A percentile compares a stretch with the other conserved stretches of the same genome.
phyloP scores from a whole-genome alignment of 2,113 vertebrate species.

The Anthoscopus minutus region DNA sequence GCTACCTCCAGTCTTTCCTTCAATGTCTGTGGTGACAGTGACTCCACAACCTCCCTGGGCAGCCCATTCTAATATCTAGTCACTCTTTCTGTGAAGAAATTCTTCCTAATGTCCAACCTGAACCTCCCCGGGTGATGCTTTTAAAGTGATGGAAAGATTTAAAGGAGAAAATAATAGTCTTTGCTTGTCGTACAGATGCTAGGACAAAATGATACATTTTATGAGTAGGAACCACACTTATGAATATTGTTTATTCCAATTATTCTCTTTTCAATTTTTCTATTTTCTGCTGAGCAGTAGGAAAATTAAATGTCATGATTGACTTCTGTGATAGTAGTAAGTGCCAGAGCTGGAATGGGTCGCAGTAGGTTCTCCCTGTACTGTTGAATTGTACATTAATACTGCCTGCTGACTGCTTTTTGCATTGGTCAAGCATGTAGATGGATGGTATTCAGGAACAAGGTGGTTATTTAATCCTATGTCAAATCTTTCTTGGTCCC shows the following conservation, averaged over 20 bases:
- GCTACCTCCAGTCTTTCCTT: not conserved
- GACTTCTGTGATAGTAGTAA: not conserved
- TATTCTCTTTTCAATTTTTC: not conserved
- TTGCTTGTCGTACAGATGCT: not conserved
- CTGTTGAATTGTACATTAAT: not conserved
- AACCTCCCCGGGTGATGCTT: not conserved
- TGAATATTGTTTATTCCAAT: not conserved
- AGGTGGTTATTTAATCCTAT: not conserved
- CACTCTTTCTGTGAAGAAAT: not conserved
- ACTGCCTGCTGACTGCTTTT: not conserved
- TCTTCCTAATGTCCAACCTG: not conserved
- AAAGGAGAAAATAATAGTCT: not conserved
- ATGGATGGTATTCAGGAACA: not conserved
- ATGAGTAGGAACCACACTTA: not conserved
- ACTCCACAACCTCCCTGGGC: not conserved
- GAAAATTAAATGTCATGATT: not conserved
- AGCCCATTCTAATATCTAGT: not conserved
- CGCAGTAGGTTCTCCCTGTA: not conserved
- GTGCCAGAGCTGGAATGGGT: not conserved
- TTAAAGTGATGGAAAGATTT: not conserved
- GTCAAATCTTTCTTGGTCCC: not conserved
- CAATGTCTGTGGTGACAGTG: accelerated
- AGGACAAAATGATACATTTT: not conserved
- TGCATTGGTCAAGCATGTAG: not conserved
- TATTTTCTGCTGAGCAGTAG: accelerated